These are phyloP conservation scores for Brenthis ino DNA, from an alignment of 2,888 invertebrate genomes.

Conservation along the genomic window DNA sequence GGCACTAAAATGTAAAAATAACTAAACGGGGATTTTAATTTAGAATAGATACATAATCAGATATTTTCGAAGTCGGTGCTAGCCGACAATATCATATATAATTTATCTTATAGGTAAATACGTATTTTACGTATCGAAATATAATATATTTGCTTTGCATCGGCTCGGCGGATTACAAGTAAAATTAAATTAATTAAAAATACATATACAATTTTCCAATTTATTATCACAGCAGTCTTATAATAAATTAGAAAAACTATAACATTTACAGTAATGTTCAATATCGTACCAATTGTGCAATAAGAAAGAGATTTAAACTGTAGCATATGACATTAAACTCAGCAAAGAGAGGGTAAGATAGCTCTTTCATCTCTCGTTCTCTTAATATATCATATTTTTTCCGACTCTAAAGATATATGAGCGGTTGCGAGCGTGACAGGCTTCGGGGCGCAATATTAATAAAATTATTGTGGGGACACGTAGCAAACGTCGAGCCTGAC, in stretches of 20 bases:
- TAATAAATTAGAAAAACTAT: constrained; percentile 1
- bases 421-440: constrained; percentile 78
- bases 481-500: constrained; percentile 58
- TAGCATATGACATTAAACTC: constrained; percentile 70
- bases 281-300: constrained; percentile 44
- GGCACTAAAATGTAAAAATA: too few relatives aligned
- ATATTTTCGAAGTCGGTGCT: too few relatives aligned
- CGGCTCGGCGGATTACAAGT: too few relatives aligned
- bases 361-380: constrained; percentile 75
- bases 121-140: too few relatives aligned
- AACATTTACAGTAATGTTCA: background rate
- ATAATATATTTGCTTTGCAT: too few relatives aligned
- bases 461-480: constrained; percentile 81
- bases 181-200: too few relatives aligned
- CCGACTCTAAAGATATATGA: constrained; percentile 73
- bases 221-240: too few relatives aligned
- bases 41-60: too few relatives aligned
- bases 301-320: constrained; percentile 58
- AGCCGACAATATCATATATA: too few relatives aligned
- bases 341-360: constrained; percentile 65
- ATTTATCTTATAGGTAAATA: too few relatives aligned
- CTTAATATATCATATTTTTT: constrained; percentile 82
- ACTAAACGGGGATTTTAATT: too few relatives aligned
- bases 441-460: constrained; percentile 80
- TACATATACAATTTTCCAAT: too few relatives aligned